These are phyloP conservation scores for Thoracochromis brauschi DNA, from an alignment of 2,113 vertebrate genomes.

Conservation along the genomic window DNA sequence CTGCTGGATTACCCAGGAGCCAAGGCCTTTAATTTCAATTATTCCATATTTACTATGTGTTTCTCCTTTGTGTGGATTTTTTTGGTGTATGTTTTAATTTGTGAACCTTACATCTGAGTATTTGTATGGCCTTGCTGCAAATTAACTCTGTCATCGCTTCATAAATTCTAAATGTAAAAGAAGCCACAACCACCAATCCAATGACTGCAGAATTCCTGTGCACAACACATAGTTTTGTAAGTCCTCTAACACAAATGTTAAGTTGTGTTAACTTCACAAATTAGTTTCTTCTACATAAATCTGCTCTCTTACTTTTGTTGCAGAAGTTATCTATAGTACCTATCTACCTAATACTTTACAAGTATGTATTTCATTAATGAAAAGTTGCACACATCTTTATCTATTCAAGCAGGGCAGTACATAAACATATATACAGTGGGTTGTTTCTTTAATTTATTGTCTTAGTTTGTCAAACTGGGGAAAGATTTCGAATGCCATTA, in stretches of 20 bases:
- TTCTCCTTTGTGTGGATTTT: background rate
- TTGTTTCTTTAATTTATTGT: background rate
- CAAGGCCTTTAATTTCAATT: background rate
- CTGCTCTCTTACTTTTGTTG: background rate
- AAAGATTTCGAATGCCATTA: background rate
- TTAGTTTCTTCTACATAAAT: background rate
- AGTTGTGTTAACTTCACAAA: background rate
- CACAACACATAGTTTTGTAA: background rate
- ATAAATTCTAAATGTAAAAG: background rate
- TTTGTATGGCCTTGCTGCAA: background rate
- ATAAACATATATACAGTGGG: background rate
- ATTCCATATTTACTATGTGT: background rate
- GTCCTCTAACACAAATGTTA: background rate
- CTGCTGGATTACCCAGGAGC: background rate
- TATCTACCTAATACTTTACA: background rate
- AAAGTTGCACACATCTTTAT: background rate
- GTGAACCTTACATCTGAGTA: background rate
- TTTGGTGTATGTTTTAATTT: background rate
- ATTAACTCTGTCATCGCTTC: background rate
- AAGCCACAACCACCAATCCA: background rate
- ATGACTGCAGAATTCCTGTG: background rate
- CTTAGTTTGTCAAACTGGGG: background rate
- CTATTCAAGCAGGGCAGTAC: background rate
- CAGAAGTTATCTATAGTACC: background rate
- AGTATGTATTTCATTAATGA: background rate